Percentiles rank a stretch among this genome's conserved stretches.
Evolutionary conservation across 2,113 vertebrate genomes (phyloP).

Genomic region (Leptosomus discolor): DNA sequence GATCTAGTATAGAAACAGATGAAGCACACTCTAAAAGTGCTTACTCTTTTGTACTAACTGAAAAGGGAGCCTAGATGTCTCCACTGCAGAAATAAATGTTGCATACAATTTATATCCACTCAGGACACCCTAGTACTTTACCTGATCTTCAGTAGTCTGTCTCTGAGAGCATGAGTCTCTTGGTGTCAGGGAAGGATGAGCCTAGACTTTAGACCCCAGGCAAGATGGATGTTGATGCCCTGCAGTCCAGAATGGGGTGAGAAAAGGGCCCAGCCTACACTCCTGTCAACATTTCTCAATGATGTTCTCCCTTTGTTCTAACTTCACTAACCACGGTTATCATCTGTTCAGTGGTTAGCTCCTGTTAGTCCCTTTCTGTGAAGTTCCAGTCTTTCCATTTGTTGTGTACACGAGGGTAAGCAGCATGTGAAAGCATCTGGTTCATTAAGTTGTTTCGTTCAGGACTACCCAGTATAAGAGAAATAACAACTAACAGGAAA

Average conservation of each 20-base stretch:
- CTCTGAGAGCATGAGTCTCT: background rate
- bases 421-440: background rate
- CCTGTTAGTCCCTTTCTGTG: background rate
- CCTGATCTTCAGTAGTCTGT: background rate
- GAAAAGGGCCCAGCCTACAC: background rate
- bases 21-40: background rate
- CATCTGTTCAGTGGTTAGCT: background rate
- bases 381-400: background rate
- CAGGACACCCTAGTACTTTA: background rate
- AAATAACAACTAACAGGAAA: background rate
- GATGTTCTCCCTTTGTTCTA: background rate
- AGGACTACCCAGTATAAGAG: background rate
- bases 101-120: background rate
- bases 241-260: background rate
- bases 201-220: background rate
- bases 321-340: background rate
- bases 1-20: background rate
- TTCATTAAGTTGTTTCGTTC: background rate
- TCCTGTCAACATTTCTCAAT: background rate
- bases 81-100: background rate
- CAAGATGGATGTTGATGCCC: fast-evolving
- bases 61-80: background rate
- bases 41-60: background rate
- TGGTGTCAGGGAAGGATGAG: background rate
- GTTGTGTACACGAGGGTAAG: background rate